These are phyloP conservation scores for Cerceris rybyensis DNA, from an alignment of 2,888 invertebrate genomes.

Conservation along the genomic window DNA sequence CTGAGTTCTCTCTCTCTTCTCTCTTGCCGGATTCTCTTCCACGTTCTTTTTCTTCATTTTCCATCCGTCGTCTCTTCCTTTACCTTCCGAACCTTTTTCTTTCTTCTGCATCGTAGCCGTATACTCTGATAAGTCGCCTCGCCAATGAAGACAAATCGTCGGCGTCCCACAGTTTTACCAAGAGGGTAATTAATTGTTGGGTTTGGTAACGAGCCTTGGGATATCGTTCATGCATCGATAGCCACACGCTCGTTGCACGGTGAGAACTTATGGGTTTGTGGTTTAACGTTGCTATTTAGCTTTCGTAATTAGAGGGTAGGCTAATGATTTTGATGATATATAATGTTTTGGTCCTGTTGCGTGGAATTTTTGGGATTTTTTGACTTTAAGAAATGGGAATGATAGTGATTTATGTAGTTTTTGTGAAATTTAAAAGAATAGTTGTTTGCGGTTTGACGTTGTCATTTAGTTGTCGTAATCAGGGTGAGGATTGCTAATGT, in stretches of 20 bases:
- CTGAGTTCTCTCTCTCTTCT: constrained; percentile 14
- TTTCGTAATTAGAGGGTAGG: no score
- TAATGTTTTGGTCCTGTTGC: no score
- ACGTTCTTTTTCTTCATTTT: constrained; percentile 29
- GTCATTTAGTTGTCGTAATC: no score
- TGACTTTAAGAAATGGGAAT: no score
- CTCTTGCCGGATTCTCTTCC: neutral
- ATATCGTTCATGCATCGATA: constrained; percentile 6
- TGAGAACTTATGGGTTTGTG: no score
- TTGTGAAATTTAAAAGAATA: no score
- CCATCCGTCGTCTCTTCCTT: constrained; percentile 13
- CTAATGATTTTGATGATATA: no score
- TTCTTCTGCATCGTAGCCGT: constrained; percentile 41
- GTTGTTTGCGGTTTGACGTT: no score
- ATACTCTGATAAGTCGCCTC: constrained; percentile 72
- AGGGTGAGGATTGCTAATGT: no score
- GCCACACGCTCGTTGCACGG: neutral
- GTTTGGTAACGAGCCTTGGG: constrained; percentile 46
- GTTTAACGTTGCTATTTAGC: no score
- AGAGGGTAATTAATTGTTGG: constrained; percentile 74
- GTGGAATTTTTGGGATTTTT: no score
- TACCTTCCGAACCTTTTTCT: constrained; percentile 29
- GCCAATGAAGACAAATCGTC: constrained; percentile 78
- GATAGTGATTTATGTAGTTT: no score
- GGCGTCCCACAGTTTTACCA: constrained; percentile 70